Conservation (phyloP, 2,113 vertebrate species). For the Colius striatus region DNA sequence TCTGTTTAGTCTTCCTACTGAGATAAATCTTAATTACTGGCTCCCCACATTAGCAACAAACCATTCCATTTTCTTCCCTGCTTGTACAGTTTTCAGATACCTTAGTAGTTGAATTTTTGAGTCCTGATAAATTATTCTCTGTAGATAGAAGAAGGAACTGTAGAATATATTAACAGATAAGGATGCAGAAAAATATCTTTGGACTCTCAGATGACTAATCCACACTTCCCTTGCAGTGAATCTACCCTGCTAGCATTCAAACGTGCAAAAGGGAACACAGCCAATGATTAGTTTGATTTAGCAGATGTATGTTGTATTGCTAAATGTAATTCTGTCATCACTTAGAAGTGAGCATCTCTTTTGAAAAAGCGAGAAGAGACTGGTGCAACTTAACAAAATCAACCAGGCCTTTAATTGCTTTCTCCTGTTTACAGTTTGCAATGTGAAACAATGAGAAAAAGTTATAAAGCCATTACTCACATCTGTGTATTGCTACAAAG, state of each 20-base stretch:
- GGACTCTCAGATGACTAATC: constrained; percentile 33
- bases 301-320: constrained; percentile 12
- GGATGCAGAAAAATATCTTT: not conserved
- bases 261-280: not conserved
- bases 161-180: constrained; percentile 1
- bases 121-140: constrained; percentile 9
- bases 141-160: constrained; percentile 9
- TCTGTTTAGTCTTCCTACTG: not conserved
- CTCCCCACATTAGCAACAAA: not conserved
- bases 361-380: not conserved
- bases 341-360: not conserved
- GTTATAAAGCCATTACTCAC: not conserved
- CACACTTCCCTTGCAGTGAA: constrained; percentile 22
- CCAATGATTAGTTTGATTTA: constrained; percentile 6
- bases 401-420: not conserved
- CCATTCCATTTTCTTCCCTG: not conserved
- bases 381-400: not conserved
- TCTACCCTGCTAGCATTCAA: constrained; percentile 5
- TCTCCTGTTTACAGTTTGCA: not conserved
- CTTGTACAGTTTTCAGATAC: not conserved
- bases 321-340: constrained; percentile 42
- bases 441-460: not conserved
- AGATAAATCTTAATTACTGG: constrained; percentile 53
- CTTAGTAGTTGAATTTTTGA: not conserved
- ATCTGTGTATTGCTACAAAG: not conserved